Evolutionary conservation across 2,113 vertebrate species (phyloP).

Genomic region (Strix aluco): DNA sequence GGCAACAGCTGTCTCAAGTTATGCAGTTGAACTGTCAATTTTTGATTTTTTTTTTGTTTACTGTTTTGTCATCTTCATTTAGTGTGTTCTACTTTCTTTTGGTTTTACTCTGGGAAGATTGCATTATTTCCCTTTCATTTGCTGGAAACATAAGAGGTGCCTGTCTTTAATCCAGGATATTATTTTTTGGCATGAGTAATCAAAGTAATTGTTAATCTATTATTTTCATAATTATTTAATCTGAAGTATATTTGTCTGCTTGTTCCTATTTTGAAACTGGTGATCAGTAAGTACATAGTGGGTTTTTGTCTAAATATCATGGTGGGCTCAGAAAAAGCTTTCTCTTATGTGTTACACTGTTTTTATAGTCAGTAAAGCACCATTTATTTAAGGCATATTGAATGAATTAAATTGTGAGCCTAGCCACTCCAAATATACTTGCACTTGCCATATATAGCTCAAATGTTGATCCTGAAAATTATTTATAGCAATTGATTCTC

Average conservation of each 20-base stretch:
- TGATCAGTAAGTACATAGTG: neutral
- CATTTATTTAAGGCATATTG: neutral
- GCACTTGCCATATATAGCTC: neutral
- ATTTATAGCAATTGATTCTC: neutral
- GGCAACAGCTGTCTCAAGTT: neutral
- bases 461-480: neutral
- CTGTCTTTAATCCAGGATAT: neutral
- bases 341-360: neutral
- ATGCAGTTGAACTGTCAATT: neutral
- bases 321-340: neutral
- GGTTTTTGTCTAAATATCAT: neutral
- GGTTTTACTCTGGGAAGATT: neutral
- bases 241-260: neutral
- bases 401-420: neutral
- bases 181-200: neutral
- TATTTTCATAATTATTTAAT: neutral
- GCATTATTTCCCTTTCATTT: neutral
- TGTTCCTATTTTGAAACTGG: neutral
- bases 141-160: neutral
- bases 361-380: neutral
- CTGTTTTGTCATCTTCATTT: neutral
- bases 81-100: neutral
- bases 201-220: neutral
- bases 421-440: neutral
- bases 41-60: neutral